Evolutionary conservation across 2,113 vertebrate genomes (phyloP).

Genomic region (Dendropsophus ebraccatus): DNA sequence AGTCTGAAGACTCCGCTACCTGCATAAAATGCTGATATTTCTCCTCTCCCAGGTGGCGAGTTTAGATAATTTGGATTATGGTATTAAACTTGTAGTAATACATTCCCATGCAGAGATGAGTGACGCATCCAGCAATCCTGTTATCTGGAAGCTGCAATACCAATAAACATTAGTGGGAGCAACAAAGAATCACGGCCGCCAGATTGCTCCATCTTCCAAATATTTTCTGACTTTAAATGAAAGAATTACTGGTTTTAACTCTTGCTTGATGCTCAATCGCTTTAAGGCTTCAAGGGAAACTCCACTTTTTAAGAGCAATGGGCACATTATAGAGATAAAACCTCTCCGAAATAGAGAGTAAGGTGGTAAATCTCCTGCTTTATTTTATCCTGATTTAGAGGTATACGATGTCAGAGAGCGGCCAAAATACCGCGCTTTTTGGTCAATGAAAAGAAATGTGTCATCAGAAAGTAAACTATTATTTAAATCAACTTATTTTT

Average conservation of each 20-base stretch:
- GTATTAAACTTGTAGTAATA: conserved; percentile 44
- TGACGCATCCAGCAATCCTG: conserved; percentile 38
- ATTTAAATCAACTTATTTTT: no score
- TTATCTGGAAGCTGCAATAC: conserved; percentile 50
- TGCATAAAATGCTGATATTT: not conserved
- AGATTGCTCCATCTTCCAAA: conserved; percentile 9
- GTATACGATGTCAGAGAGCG: not conserved
- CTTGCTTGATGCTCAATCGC: not conserved
- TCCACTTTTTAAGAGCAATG: not conserved
- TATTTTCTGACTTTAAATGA: not conserved
- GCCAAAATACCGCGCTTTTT: not conserved
- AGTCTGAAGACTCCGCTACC: not conserved
- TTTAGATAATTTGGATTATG: conserved; percentile 53
- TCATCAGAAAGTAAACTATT: no score
- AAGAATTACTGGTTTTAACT: not conserved
- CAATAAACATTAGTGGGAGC: conserved; percentile 21
- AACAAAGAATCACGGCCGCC: not conserved
- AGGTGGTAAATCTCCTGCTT: no score
- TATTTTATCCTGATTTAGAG: not conserved
- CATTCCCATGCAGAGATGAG: conserved; percentile 33
- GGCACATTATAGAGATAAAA: not conserved
- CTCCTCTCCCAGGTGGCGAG: conserved; percentile 29
- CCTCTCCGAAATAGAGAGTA: no score
- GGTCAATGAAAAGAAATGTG: no score
- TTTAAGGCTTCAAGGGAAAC: not conserved